Base-by-base conservation (phyloP, 1,140 invertebrate genomes). In the Spodoptera litura region DNA sequence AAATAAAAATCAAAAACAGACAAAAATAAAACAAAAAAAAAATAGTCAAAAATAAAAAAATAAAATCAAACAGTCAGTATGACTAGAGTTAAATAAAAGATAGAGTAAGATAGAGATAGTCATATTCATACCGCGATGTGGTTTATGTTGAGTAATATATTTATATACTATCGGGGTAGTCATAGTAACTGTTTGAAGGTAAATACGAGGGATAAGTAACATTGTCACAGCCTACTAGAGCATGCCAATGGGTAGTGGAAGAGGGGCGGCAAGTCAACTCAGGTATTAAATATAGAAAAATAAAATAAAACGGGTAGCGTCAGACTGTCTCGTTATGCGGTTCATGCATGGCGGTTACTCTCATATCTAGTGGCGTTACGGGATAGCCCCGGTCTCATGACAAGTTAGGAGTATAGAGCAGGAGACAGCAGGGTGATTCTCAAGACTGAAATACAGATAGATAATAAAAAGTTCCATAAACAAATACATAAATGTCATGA, bases 61-160 rank as follows among this genome's bases (percentile, higher is more conserved):
- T 44, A 44, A 44, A 44, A 44, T 91, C 91, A 95, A 94, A 95
- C 91, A 95, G 94, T 94, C 92, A 95, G 92, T 94, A 93, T 94
- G 93, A 94, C 93, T 95, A 90, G 80, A 92, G 88, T 81, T 81
- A 85, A 87, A 94, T 91, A 91, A 92, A 95, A 94, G 91, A 95
- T 85, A 94, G 93, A 91, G 83, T 90, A 88, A 88, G 79, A 88
- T 49, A 88, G 87, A 89, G 88, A 91, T 82, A 91, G 89, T 90
- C 90, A 91, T 93, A 94, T 92, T 90, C 88, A 91, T 92, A 93
- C 87, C 91, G 88, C 88, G 85, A 85, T 91, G 89, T 91, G 84
- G 85, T 88, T 85, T 38, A 89, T 91, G 90, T 92, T 87, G 75
- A 88, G 86, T 88, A 84, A 64, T 73, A 83, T 83, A 85, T 52